Base-by-base conservation (phyloP, 1,140 invertebrate species). In the Calosoma granatense region DNA sequence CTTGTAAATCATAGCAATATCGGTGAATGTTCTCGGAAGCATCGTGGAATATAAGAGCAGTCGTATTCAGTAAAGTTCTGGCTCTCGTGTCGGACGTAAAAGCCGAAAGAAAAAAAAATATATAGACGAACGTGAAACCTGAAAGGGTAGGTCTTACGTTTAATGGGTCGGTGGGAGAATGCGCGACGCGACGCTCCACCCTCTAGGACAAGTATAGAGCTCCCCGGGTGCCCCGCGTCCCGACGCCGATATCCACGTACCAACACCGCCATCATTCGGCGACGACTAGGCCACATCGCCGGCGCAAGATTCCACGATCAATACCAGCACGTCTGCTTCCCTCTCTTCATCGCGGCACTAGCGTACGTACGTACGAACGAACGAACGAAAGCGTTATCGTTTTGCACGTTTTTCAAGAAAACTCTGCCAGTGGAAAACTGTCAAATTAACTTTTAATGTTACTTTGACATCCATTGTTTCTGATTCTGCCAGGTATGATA, bases 131-230 rank as follows among this genome's bases (percentile, higher is more conserved):
- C 41, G 41, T 47, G 41, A 47, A 47, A 47, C 41, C 41, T 47
- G 41, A 47, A 47, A 47, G 41, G 41, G 41, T 47, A 47, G 41
- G 41, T 47, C 41, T 47, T 47, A 47, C 6, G 41, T 47, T 47
- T 47, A 47, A 47, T 47, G 41, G 41, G 41, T 47, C 41, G 26
- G 26, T 6, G 26, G 26, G 26, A 4, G 26, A 30, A 30, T 30
- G 26, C 26, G 26, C 26, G 26, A 6, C 26, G 26, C 26, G 26
- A 30, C 26, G 41, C 6, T 17, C 41, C 15, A 47, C 41, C 41
- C 41, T 3, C 17, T 6, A 12, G n/a, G n/a, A n/a, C n/a, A n/a
- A n/a, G n/a, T n/a, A n/a, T n/a, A n/a, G n/a, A n/a, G n/a, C n/a
- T n/a, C n/a, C n/a, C n/a, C n/a, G n/a, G n/a, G 9, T 36, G n/a